Evolutionary conservation across 2,113 vertebrate genomes (phyloP), one percentile per base, ranked within the genome.

Genomic region (Saimiri boliviensis): DNA sequence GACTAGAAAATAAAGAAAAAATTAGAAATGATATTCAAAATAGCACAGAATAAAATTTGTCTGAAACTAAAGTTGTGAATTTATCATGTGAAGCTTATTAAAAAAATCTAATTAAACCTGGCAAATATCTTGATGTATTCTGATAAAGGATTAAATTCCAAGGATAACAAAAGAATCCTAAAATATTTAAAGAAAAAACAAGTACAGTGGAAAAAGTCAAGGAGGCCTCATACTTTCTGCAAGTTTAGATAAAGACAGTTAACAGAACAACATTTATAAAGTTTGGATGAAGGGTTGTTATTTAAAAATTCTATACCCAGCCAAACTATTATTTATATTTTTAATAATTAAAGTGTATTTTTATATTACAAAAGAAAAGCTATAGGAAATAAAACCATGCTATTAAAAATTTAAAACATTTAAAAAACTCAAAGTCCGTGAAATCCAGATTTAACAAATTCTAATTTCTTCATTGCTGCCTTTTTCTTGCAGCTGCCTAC

Each of bases 261-360:
- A 70, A 5, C 21, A 21, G 68, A 89, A 68, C 2, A 70, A 68
- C 8, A 27, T 47, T 79, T 68, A 60, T n/a, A 56, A 66, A 89
- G 13, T 49, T 56, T n/a, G 37, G 52, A 25, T 47, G 40, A 37
- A 47, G 84, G 32, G 13, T n/a, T 66, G 21, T 8, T 68, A 84
- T 74, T 32, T 6, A 74, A 94, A 83, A 83, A 74, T 95, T 87
- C 42, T 85, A 81, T 88, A 85, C 81, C 47, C 54, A 93, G 73
- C 47, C 74, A 90, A 93, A 71, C 10, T 77, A 35, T 92, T 68
- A 68, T 63, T 60, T 25, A 10, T 63, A 40, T 70, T 81, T 95
- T 93, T 52, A 76, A 47, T 32, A 66, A 66, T 54, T 30, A 76
- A 23, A 13, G 8, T 86, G 1, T 20, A 63, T 89, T 94, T 93